Evolutionary conservation across 2,113 vertebrate genomes (phyloP).

Genomic region (Bombycilla garrulus): DNA sequence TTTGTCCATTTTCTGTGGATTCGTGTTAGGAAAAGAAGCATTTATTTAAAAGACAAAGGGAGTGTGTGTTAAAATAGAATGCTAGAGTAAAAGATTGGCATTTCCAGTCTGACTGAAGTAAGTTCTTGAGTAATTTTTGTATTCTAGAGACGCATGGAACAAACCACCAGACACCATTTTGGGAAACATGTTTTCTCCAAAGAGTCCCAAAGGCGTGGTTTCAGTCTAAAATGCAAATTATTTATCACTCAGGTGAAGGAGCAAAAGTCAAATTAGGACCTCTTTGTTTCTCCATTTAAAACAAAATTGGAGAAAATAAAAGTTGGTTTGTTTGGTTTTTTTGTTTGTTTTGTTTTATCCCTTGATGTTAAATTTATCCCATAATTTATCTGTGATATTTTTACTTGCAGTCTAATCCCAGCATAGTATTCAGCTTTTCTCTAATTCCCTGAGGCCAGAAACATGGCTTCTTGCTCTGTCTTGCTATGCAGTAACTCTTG

Average conservation of each 20-base stretch:
- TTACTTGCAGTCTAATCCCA: neutral
- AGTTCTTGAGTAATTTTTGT: neutral
- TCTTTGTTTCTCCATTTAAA: neutral
- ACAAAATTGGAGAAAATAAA: neutral
- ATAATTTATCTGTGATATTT: neutral
- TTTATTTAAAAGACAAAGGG: neutral
- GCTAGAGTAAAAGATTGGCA: neutral
- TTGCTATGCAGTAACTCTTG: neutral
- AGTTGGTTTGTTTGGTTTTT: too few species aligned
- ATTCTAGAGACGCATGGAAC: neutral
- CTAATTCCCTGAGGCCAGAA: neutral
- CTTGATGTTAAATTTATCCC: neutral
- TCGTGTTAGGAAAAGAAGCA: neutral
- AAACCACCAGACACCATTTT: neutral
- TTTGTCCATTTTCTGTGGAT: neutral
- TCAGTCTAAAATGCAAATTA: neutral
- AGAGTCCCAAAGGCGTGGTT: neutral
- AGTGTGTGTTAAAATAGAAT: neutral
- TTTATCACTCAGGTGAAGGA: neutral
- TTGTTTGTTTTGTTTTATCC: neutral
- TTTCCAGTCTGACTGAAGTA: neutral
- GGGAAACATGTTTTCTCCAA: rapidly evolving
- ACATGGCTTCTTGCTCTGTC: neutral
- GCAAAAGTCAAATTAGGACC: neutral
- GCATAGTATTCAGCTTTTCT: neutral